These are phyloP conservation scores for Jaculus jaculus DNA, from an alignment of 2,113 vertebrate genomes.

Conservation along the genomic window DNA sequence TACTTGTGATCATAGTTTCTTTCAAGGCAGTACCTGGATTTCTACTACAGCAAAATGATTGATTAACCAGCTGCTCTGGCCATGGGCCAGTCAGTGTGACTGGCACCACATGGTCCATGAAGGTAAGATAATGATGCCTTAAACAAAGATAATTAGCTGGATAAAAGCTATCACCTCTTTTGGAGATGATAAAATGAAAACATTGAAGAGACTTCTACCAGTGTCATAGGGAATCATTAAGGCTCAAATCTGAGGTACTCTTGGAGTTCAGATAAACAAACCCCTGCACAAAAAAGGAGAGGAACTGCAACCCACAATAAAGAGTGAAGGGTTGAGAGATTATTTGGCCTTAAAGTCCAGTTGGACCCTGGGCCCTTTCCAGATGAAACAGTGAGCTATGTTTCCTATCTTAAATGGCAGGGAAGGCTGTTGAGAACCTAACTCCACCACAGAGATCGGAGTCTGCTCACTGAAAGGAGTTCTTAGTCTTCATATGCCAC, in stretches of 20 bases:
- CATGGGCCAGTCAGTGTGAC: not conserved
- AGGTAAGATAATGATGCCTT: not conserved
- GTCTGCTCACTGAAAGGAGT: not conserved
- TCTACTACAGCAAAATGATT: not conserved
- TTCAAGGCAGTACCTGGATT: not conserved
- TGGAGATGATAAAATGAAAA: not conserved
- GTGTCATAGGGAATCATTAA: not conserved
- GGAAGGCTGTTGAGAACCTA: not conserved
- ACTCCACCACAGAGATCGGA: not conserved
- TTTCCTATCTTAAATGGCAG: not conserved
- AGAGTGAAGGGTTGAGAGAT: not conserved
- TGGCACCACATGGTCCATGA: accelerated
- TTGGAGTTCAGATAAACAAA: not conserved
- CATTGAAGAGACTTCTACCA: not conserved
- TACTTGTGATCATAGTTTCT: not conserved
- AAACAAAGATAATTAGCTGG: not conserved
- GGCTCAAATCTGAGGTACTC: not conserved
- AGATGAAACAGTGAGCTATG: not conserved
- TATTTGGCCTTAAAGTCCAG: not conserved
- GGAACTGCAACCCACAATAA: not conserved
- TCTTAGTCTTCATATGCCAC: not conserved
- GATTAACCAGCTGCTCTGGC: not conserved
- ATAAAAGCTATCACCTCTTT: not conserved
- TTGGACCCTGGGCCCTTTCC: too few species aligned
- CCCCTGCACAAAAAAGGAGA: not conserved